phyloP scores from a whole-genome alignment of 2,888 invertebrate genomes.

The Protodeltote pygarga region DNA sequence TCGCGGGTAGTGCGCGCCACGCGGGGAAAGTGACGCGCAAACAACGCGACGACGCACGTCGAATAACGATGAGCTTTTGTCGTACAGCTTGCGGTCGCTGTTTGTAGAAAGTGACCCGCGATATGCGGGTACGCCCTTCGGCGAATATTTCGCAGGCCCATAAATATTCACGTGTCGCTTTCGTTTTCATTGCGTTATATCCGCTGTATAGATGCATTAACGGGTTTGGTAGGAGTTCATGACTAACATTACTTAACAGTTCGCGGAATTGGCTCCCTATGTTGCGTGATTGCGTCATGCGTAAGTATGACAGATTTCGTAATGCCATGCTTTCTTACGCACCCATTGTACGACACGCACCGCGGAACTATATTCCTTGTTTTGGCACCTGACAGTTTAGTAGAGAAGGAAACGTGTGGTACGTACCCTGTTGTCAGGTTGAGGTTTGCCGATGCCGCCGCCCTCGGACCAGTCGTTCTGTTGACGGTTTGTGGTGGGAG shows the following conservation, averaged over 20 bases:
- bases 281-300: conserved; percentile 74
- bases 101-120: conserved; percentile 81
- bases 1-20: conserved; percentile 37
- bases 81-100: conserved; percentile 60
- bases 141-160: conserved; percentile 82
- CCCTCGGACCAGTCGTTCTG: conserved; percentile 96
- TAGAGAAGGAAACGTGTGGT: conserved; percentile 28
- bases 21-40: conserved; percentile 79
- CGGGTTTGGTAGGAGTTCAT: conserved; percentile 64
- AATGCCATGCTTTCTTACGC: conserved; percentile 62
- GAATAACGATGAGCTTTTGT: conserved; percentile 85
- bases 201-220: conserved; percentile 61
- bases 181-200: conserved; percentile 81
- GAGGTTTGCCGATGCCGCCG: conserved; percentile 94
- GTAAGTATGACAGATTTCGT: conserved; percentile 66
- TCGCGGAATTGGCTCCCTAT: conserved; percentile 64
- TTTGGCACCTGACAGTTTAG: conserved; percentile 20
- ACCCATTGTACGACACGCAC: conserved; percentile 50
- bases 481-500: conserved; percentile 92
- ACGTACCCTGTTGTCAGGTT: conserved; percentile 93
- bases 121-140: conserved; percentile 85
- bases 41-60: conserved; percentile 63
- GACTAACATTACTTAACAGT: conserved; percentile 78
- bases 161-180: conserved; percentile 82
- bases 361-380: conserved; percentile 44